These are phyloP conservation scores for Artibeus jamaicensis DNA, from an alignment of 2,797 vertebrate species.

Conservation along the genomic window DNA sequence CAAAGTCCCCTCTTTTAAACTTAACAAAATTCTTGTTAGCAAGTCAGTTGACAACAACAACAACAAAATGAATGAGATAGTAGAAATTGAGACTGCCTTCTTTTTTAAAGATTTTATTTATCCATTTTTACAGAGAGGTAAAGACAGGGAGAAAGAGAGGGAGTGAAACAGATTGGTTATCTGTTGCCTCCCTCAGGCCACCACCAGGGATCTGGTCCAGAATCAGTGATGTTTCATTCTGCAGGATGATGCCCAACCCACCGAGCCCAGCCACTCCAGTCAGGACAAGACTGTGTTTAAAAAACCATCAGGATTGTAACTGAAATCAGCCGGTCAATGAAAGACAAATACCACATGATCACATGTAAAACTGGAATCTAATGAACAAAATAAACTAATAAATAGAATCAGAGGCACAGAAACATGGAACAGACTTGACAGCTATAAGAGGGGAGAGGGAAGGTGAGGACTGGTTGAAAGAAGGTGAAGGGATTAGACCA, in stretches of 20 bases:
- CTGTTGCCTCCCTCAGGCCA: not conserved
- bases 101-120: not conserved
- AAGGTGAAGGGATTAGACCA: no score
- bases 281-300: not conserved
- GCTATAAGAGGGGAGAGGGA: not conserved
- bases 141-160: not conserved
- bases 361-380: not conserved
- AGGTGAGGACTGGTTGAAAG: not conserved
- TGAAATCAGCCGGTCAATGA: not conserved
- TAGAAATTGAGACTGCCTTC: not conserved
- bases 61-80: not conserved
- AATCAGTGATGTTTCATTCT: no score
- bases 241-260: not conserved
- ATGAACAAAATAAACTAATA: not conserved
- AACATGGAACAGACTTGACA: not conserved
- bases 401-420: not conserved
- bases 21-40: slow-evolving; percentile 4
- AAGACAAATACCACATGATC: not conserved
- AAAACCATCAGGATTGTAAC: not conserved
- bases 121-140: not conserved
- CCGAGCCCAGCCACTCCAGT: not conserved
- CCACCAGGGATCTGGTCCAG: not conserved
- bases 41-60: not conserved
- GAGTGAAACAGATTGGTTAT: not conserved
- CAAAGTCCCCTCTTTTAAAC: not conserved